These are phyloP conservation scores for Ochotona princeps DNA, from an alignment of 2,113 vertebrate genomes.

Conservation along the genomic window DNA sequence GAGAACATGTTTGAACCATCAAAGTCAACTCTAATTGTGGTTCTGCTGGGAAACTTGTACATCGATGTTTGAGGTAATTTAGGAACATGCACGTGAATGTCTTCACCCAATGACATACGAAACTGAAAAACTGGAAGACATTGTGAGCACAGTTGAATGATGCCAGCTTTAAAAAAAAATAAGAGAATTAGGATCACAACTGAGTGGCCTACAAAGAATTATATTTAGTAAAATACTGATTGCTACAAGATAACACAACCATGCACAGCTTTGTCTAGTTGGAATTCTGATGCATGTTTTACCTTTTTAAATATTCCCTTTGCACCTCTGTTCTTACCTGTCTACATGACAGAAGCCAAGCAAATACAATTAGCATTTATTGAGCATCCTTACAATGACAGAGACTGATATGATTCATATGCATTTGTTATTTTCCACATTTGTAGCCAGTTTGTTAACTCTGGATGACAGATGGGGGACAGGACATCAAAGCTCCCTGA, in stretches of 20 bases:
- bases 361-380: background rate
- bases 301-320: background rate
- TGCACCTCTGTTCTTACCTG: background rate
- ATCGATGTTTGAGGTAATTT: background rate
- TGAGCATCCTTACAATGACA: background rate
- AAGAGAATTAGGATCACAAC: background rate
- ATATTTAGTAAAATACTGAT: background rate
- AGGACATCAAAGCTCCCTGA: background rate
- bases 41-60: slow-evolving; percentile 33
- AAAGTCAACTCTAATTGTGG: background rate
- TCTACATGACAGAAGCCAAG: background rate
- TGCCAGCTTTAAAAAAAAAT: background rate
- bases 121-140: background rate
- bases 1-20: slow-evolving; percentile 20
- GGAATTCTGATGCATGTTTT: background rate
- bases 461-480: background rate
- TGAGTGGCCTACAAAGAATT: background rate
- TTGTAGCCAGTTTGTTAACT: background rate
- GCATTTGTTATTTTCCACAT: background rate
- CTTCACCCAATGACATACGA: slow-evolving; percentile 29
- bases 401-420: background rate
- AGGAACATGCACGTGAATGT: background rate
- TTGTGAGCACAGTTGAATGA: background rate
- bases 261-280: background rate
- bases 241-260: background rate